Percentiles rank a stretch among this genome's conserved stretches.
Evolutionary conservation across 2,797 vertebrate species (phyloP).

Genomic region (Esox masquinongy): DNA sequence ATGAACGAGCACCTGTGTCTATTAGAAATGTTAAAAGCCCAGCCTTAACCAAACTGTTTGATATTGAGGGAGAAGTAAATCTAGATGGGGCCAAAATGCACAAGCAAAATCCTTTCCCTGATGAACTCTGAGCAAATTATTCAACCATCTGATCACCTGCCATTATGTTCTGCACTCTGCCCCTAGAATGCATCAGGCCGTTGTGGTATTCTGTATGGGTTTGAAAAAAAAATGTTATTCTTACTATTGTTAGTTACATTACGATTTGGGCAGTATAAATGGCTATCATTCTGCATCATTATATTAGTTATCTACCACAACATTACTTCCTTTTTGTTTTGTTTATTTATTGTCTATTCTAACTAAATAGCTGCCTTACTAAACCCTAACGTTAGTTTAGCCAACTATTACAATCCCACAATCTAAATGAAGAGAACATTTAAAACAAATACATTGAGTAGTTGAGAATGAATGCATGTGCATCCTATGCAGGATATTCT

Average conservation of each 20-base stretch:
- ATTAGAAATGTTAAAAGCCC: background rate
- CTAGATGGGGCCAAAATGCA: slow-evolving; percentile 28
- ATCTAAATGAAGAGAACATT: slow-evolving; percentile 15
- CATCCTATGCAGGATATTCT: slow-evolving; percentile 17
- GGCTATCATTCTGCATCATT: background rate
- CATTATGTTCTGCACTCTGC: background rate
- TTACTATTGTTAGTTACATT: background rate
- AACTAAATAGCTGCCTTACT: background rate
- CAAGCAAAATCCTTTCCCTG: slow-evolving; percentile 10
- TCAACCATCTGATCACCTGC: background rate
- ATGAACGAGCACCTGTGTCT: background rate
- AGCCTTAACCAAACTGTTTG: background rate
- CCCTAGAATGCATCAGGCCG: background rate
- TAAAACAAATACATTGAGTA: slow-evolving; percentile 19
- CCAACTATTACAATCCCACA: background rate
- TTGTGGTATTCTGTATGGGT: background rate
- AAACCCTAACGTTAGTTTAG: background rate
- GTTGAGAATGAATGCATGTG: background rate
- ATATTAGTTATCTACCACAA: background rate
- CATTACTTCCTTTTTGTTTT: background rate
- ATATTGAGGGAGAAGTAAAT: background rate
- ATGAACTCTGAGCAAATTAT: slow-evolving; percentile 29
- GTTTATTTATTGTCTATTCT: background rate
- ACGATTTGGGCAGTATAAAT: background rate
- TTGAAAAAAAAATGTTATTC: background rate